Conservation (phyloP, 37 sponge, comb jelly and placozoan species). For the Halichondria panicea region DNA sequence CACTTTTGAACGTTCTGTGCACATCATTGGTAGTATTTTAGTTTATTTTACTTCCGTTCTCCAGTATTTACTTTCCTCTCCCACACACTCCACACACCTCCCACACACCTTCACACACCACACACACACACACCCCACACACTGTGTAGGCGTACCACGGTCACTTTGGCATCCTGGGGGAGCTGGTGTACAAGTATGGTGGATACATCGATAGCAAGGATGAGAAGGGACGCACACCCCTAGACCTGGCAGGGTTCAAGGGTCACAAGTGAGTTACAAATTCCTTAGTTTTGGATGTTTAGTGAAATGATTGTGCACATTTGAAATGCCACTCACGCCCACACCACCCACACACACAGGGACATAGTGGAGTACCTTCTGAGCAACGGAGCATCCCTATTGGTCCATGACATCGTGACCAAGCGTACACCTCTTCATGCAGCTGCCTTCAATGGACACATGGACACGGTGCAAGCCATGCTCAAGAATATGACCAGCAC, state of each 20-base stretch:
- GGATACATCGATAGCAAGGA: constrained; percentile 67
- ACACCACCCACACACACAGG: constrained; percentile 28
- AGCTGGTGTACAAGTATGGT: constrained; percentile 63
- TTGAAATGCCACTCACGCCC: not conserved
- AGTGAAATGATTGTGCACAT: not conserved
- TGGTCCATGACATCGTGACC: constrained; percentile 60
- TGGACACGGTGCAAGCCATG: constrained; percentile 53
- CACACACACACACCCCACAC: not conserved
- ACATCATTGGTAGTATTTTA: too few relatives aligned
- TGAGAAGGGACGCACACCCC: constrained; percentile 80
- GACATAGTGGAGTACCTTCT: constrained; percentile 69
- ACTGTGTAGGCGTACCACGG: constrained; percentile 72
- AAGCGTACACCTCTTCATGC: constrained; percentile 86
- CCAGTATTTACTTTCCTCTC: constrained; percentile 3
- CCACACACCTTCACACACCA: not conserved
- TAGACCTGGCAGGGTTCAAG: constrained; percentile 81
- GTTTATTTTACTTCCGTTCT: too few relatives aligned
- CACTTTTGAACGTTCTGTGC: too few relatives aligned
- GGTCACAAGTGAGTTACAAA: constrained; percentile 70
- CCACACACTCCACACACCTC: not conserved
- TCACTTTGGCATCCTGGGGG: constrained; percentile 69
- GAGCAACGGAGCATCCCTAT: constrained; percentile 47
- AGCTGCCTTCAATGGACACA: constrained; percentile 83
- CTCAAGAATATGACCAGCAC: constrained; percentile 52
- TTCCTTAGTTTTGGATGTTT: not conserved